These are phyloP conservation scores for Salticus scenicus DNA, from an alignment of 2,888 invertebrate species.

Conservation along the genomic window DNA sequence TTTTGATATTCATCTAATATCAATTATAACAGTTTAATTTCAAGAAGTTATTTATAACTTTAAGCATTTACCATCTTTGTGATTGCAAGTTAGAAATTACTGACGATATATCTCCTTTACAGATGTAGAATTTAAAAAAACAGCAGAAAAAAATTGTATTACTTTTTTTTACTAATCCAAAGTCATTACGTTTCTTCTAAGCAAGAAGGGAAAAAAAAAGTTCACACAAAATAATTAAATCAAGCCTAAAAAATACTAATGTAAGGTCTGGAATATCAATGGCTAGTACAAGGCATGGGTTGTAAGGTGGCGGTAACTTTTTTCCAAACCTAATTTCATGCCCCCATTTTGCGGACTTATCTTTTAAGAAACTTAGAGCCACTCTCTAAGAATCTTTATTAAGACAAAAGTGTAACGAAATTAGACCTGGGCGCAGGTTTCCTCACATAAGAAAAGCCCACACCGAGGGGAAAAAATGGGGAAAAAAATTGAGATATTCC, in stretches of 20 bases:
- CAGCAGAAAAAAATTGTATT: background rate
- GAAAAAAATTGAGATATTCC: conserved; percentile 64
- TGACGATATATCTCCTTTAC: too few relatives aligned
- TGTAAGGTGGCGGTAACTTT: conserved; percentile 30
- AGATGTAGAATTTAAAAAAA: too few relatives aligned
- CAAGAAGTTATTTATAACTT: too few relatives aligned
- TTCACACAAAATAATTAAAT: conserved; percentile 64
- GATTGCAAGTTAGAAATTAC: too few relatives aligned
- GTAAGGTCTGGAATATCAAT: conserved; percentile 63
- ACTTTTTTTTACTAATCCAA: background rate
- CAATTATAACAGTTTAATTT: too few relatives aligned
- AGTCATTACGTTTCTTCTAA: conserved; percentile 10
- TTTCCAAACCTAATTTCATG: conserved; percentile 28
- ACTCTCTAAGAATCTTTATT: conserved; percentile 63
- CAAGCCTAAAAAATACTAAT: conserved; percentile 59
- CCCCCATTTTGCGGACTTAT: conserved; percentile 50
- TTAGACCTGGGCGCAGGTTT: conserved; percentile 40
- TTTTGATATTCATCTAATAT: too few relatives aligned
- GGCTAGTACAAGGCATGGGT: conserved; percentile 29
- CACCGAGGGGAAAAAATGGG: background rate
- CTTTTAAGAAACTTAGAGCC: conserved; percentile 63
- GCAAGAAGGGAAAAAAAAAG: conserved; percentile 14
- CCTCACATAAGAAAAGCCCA: conserved; percentile 11
- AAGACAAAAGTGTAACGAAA: conserved; percentile 66
- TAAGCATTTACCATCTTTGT: too few relatives aligned